These are phyloP conservation scores for Nibea albiflora DNA, from an alignment of 2,113 vertebrate genomes.

Conservation along the genomic window DNA sequence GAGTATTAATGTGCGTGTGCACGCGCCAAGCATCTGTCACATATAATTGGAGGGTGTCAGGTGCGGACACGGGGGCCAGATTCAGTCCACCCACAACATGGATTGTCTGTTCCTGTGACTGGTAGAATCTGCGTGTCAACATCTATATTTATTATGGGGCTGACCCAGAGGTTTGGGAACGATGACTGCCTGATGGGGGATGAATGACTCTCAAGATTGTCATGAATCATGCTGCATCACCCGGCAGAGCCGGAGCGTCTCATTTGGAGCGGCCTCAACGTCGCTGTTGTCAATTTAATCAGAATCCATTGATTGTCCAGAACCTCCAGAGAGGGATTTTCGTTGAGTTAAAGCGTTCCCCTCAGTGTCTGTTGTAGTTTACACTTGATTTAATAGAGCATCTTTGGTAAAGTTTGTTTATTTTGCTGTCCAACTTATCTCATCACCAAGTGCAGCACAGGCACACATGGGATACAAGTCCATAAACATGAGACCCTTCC, in stretches of 20 bases:
- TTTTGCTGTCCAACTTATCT: conserved; percentile 34
- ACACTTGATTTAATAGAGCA: conserved; percentile 50
- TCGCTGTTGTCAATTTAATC: conserved; percentile 62
- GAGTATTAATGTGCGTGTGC: conserved; percentile 80
- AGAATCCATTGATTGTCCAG: conserved; percentile 66
- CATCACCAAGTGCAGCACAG: conserved; percentile 4
- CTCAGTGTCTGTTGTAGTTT: conserved; percentile 1
- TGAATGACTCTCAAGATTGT: conserved; percentile 63
- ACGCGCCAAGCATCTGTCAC: conserved; percentile 81
- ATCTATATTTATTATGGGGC: conserved; percentile 77
- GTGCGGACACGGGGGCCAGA: conserved; percentile 77
- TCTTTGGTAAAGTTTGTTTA: conserved; percentile 52
- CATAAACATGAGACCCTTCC: conserved; percentile 37
- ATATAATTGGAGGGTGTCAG: conserved; percentile 84
- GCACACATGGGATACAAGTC: conserved; percentile 5
- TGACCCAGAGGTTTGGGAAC: conserved; percentile 70
- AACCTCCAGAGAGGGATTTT: conserved; percentile 32
- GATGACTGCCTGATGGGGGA: conserved; percentile 52
- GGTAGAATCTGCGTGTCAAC: conserved; percentile 72
- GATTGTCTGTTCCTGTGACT: conserved; percentile 69
- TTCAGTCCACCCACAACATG: conserved; percentile 80
- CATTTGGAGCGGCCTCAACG: conserved; percentile 25
- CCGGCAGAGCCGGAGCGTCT: conserved; percentile 24
- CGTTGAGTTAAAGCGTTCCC: conserved; percentile 19
- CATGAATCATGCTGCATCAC: conserved; percentile 60